Percentiles rank a stretch among this genome's conserved stretches.
Evolutionary conservation across 2,797 vertebrate genomes (phyloP).

Genomic region (Nyctalus aviator): DNA sequence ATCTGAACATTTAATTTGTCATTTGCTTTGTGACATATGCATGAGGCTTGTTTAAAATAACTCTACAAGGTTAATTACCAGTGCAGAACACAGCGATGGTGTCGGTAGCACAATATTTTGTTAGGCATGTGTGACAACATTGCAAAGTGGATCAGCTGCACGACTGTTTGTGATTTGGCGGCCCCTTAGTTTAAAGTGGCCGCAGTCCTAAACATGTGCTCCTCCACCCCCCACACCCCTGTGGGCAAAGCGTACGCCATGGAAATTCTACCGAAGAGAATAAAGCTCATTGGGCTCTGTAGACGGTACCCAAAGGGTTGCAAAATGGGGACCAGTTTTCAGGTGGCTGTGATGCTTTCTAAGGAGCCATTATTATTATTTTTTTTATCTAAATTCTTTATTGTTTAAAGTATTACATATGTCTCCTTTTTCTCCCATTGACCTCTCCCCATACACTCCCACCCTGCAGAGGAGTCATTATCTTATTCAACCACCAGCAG

Average conservation of each 20-base stretch:
- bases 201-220: conserved; percentile 72
- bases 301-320: not conserved
- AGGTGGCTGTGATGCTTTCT: not conserved
- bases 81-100: conserved; percentile 52
- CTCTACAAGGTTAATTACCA: conserved; percentile 78
- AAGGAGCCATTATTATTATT: not conserved
- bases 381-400: not conserved
- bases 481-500: not conserved
- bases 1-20: conserved; percentile 78
- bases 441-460: too few species aligned
- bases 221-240: not conserved
- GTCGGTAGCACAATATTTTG: conserved; percentile 74
- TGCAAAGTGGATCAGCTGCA: conserved; percentile 74
- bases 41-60: conserved; percentile 77
- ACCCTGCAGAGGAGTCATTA: not conserved
- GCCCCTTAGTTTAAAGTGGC: conserved; percentile 78
- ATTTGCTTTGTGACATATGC: conserved; percentile 78
- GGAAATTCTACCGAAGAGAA: not conserved
- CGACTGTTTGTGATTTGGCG: conserved; percentile 69
- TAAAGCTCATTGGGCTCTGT: conserved; percentile 20
- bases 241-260: conserved; percentile 12
- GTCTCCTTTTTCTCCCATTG: too few species aligned
- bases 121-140: conserved; percentile 80
- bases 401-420: too few species aligned
- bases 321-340: not conserved